Base-by-base conservation (phyloP, 2,888 invertebrate species). In the Hyposoter dolosus region DNA sequence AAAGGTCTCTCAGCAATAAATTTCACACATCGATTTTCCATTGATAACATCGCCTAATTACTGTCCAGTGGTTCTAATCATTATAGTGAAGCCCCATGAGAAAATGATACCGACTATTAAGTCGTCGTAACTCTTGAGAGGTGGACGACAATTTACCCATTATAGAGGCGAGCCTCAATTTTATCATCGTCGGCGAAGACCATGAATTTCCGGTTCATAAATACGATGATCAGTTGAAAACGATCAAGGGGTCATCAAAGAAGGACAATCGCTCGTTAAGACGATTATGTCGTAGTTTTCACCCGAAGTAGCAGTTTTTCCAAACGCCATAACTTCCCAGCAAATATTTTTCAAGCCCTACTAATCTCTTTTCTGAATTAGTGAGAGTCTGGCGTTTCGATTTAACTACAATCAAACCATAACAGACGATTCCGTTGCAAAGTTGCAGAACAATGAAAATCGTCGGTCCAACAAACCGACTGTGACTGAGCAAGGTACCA, bases 171-270 rank as follows among this genome's bases (percentile, higher is more conserved):
- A 47, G 47, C 53, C 12, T 68, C 63, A 78, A 78, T 82, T 82
- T 82, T 76, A 19, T 76, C 56, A 71, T 85, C 66, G 23, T 43
- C 45, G 53, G 19, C 15, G 17, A 68, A 82, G 50, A 45, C 60
- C 45, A 45, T 78, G 19, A 79, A 69, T 69, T 63, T 74, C 5
- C 53, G 19, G 17, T 6, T 12, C 19, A 53, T 35, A 53, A 69
- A 45, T 63, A 85, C 35, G 35, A 65, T 35, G 69, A 85, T 78
- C 75, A 78, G 60, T 68, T 45, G 50, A 78, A 78, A 69, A 74
- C 23, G 43, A 12, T 19, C 19, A 43, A 82, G 63, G 15, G 19
- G 7, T 15, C 43, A 19, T 19, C 15, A 17, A 65, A 28, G 43
- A 10, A 6, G 28, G 50, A 43, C 40, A 43, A 17, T 19, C 3